A percentile compares a stretch with the other conserved stretches of the same genome.
Evolutionary conservation across 30 jellyfish, hydroid and myxozoan species (phyloP).

Genomic region (Nemopilema nomurai): DNA sequence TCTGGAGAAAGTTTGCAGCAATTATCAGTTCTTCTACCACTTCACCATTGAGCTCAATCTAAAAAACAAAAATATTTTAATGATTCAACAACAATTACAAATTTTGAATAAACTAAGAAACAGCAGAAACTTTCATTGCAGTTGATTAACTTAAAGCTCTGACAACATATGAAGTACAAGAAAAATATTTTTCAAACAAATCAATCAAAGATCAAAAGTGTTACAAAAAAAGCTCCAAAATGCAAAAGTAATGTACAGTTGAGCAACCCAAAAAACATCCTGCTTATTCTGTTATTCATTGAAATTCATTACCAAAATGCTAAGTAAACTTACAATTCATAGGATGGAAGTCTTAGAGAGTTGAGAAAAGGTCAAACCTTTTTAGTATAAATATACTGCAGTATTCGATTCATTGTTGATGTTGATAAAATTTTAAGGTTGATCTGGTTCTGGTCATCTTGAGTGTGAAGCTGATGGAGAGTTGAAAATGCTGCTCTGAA

Average conservation of each 20-base stretch:
- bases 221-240: no score
- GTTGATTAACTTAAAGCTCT: background rate
- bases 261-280: no score
- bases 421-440: background rate
- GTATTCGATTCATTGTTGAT: background rate
- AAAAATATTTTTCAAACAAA: no score
- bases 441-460: background rate
- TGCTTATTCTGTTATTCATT: no score
- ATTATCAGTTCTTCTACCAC: slow-evolving; percentile 32
- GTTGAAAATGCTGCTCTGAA: slow-evolving; percentile 59
- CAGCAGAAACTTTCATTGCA: background rate
- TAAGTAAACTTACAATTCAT: no score
- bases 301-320: no score
- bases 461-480: background rate
- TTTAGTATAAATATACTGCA: background rate
- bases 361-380: background rate
- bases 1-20: slow-evolving; percentile 56
- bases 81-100: background rate
- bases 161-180: no score
- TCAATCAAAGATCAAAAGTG: no score
- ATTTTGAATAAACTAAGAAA: background rate
- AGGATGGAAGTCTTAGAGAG: background rate
- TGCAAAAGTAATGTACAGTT: no score
- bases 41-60: slow-evolving; percentile 27
- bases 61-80: background rate